A percentile compares a stretch with the other conserved stretches of the same genome.
phyloP scores from a whole-genome alignment of 2,888 invertebrate genomes.

The Pinctada fucata region DNA sequence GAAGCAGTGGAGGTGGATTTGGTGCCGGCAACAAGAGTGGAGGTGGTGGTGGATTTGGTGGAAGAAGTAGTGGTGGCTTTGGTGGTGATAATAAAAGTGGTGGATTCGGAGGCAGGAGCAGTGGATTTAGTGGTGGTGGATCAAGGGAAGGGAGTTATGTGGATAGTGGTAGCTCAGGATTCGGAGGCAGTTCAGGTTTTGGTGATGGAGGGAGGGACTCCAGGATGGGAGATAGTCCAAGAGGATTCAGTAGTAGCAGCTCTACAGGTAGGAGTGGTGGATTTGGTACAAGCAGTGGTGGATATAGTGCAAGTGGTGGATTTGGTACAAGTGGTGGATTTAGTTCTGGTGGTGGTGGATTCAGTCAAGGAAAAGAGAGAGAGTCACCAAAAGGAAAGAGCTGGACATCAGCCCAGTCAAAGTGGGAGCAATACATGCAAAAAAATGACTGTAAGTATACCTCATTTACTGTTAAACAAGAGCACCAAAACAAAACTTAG shows the following conservation, averaged over 20 bases:
- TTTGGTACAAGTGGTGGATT: background rate
- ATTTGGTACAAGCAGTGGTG: background rate
- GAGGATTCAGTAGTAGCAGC: background rate
- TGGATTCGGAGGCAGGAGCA: background rate
- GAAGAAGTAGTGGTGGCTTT: background rate
- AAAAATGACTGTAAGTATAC: slow-evolving; percentile 5
- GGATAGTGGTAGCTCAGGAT: background rate
- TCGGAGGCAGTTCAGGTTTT: background rate
- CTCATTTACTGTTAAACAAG: too few relatives aligned
- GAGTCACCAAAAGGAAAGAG: background rate
- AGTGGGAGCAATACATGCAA: slow-evolving; percentile 25
- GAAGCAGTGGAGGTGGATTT: background rate
- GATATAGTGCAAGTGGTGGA: background rate
- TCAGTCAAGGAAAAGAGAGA: background rate
- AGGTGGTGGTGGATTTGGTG: slow-evolving; percentile 1
- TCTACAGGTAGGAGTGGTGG: background rate
- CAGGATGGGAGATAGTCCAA: background rate
- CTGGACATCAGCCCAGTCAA: slow-evolving; percentile 27
- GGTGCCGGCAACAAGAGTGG: slow-evolving; percentile 18
- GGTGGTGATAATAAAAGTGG: slow-evolving; percentile 1
- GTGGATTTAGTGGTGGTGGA: background rate
- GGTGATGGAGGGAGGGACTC: background rate
- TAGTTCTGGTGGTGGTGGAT: background rate
- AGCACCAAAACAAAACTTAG: too few relatives aligned
- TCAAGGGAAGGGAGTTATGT: background rate